Conservation (phyloP, 2,888 invertebrate species). For the Drosophila fulvimacula region DNA sequence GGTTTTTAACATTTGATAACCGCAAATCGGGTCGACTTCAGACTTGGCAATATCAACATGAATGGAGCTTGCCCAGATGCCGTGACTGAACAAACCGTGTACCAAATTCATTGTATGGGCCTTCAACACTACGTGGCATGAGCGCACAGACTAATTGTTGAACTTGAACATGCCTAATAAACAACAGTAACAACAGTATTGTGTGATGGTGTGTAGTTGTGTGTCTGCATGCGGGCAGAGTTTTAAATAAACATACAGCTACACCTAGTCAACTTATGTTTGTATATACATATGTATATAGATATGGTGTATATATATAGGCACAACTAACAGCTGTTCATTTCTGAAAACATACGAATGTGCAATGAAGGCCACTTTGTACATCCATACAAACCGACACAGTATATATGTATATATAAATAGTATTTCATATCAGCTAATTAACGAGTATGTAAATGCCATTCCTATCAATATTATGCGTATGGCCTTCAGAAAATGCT, state of each 20-base stretch:
- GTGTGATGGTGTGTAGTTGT: background rate
- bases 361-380: too few relatives aligned
- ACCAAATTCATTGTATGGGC: constrained; percentile 22
- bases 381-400: too few relatives aligned
- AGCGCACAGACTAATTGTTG: background rate
- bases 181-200: too few relatives aligned
- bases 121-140: background rate
- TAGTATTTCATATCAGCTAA: constrained; percentile 9
- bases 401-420: too few relatives aligned
- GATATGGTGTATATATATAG: too few relatives aligned
- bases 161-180: background rate
- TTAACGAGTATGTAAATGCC: constrained; percentile 35
- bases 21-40: background rate
- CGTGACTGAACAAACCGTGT: constrained; percentile 21
- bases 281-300: background rate
- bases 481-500: background rate
- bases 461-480: constrained; percentile 28
- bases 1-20: background rate
- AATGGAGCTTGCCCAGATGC: constrained; percentile 3
- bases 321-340: too few relatives aligned
- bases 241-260: background rate
- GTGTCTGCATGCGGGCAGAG: background rate
- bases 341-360: too few relatives aligned
- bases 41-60: background rate
- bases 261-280: background rate